Evolutionary conservation across 2,113 vertebrate species (phyloP).

Genomic region (Aramus guarauna): DNA sequence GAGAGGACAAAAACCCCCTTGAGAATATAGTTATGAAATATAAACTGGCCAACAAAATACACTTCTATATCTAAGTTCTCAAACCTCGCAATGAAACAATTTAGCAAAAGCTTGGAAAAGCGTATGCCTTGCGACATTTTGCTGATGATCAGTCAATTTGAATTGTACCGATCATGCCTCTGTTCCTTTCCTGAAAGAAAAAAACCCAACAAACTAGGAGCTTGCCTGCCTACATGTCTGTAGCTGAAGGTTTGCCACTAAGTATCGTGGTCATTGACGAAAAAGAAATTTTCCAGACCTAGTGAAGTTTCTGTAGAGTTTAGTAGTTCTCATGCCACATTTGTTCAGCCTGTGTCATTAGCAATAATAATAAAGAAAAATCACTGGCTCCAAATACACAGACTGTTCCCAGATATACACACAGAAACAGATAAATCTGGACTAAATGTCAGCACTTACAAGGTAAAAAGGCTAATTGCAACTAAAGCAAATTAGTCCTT

Average conservation of each 20-base stretch:
- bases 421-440: not conserved
- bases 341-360: not conserved
- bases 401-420: not conserved
- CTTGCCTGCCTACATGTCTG: not conserved
- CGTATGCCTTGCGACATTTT: fast-evolving
- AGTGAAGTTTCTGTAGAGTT: not conserved
- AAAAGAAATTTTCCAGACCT: not conserved
- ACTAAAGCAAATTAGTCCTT: slow-evolving; percentile 11
- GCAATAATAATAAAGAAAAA: not conserved
- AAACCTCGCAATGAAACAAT: not conserved
- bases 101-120: not conserved
- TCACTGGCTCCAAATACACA: not conserved
- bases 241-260: not conserved
- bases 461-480: slow-evolving; percentile 21
- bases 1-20: not conserved
- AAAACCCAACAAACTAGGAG: not conserved
- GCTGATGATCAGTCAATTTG: not conserved
- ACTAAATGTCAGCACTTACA: not conserved
- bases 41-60: not conserved
- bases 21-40: not conserved
- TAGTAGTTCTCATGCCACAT: not conserved
- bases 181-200: not conserved
- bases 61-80: not conserved
- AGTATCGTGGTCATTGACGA: fast-evolving
- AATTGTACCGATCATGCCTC: not conserved